Evolutionary conservation across 2,113 vertebrate species (phyloP), one percentile per base, ranked within the genome.

Genomic region (Poeciliopsis occidentalis): DNA sequence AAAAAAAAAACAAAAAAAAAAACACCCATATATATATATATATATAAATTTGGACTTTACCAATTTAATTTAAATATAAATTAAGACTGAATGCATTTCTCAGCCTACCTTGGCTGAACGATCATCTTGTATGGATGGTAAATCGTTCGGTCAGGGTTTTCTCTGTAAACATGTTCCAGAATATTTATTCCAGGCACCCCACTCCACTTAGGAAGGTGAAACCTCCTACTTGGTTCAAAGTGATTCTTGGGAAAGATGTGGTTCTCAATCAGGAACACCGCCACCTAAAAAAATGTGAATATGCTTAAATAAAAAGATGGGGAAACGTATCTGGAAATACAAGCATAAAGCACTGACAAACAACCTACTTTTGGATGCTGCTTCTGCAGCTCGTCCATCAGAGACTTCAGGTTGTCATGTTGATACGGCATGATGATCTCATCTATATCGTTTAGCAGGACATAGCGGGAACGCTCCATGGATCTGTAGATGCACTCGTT

Each of bases 381-480:
- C 34, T 78, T 2, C 73, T 88, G 85, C 37, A 96, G 92, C 12
- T 15, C 44, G 24, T 0, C 66, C 93, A 95, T 94, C 78, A 94
- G 80, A 32, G 88, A 64, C 67, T 78, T 87, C 70, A 95, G 89
- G 73, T 89, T 22, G 0, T 64, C 2, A 69, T 94, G 84, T 27
- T 93, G 60, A 83, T 93, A 91, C 1, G 94, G 94, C 87, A 94
- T 88, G 41, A 95, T 91, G 62, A 95, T 94, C 89, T 95, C 94
- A 82, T 95, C 95, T 3, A 93, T 91, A 80, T 96, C 95, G 62
- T 94, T 94, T 60, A 96, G 78, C 69, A 95, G 78, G 64, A 94
- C 75, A 11, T 92, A 94, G 76, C 75, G 90, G 1, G 92, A 93
- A 13, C 69, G 69, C 29, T 87, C 87, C 93, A 94, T 95, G 64